Conservation (phyloP, 2,113 vertebrate species). For the Bothrops jararaca region DNA sequence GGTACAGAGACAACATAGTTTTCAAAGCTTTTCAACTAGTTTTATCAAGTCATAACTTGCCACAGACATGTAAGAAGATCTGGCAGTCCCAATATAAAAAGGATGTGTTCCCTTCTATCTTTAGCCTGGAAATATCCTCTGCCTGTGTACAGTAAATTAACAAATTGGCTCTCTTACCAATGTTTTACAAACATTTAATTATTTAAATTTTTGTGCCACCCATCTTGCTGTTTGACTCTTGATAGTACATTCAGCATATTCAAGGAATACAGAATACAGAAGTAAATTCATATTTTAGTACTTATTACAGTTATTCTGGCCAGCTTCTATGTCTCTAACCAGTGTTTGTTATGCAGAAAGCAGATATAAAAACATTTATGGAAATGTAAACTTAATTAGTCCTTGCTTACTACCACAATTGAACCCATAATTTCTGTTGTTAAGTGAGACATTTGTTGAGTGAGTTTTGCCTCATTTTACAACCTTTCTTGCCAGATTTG, state of each 20-base stretch:
- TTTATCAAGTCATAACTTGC: slow-evolving; percentile 30
- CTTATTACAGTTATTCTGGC: neutral
- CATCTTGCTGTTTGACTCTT: neutral
- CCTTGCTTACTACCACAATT: neutral
- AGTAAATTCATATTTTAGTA: neutral
- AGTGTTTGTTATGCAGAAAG: neutral
- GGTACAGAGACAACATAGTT: neutral
- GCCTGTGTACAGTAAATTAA: slow-evolving; percentile 35
- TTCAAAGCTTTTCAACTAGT: slow-evolving; percentile 32
- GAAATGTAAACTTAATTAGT: neutral
- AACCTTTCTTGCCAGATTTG: neutral
- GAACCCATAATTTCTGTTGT: neutral
- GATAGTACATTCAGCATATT: neutral
- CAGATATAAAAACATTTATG: neutral
- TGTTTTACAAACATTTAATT: neutral
- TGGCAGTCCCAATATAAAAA: slow-evolving; percentile 16
- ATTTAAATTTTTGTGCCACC: neutral
- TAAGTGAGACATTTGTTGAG: neutral
- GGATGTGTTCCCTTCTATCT: slow-evolving; percentile 14
- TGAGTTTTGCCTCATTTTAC: neutral
- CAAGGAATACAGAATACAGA: neutral
- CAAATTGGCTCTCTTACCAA: neutral
- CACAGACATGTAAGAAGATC: slow-evolving; percentile 37
- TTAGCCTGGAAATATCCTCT: slow-evolving; percentile 24
- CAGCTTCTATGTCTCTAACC: neutral